Evolutionary conservation across 2,113 vertebrate genomes (phyloP).

Genomic region (Cinclus cinclus): DNA sequence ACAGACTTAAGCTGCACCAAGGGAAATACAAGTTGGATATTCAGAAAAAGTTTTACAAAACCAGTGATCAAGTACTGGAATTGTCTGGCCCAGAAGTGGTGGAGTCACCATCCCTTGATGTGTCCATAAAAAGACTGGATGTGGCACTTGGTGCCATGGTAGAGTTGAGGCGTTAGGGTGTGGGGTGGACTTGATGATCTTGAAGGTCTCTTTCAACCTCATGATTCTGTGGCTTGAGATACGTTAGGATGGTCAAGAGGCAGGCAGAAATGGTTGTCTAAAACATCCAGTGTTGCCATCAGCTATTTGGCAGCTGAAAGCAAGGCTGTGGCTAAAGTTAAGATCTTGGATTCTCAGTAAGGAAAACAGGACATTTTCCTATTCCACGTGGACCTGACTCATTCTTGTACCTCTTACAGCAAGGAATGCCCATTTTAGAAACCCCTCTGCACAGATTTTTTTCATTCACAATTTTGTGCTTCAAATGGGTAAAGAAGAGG

Average conservation of each 20-base stretch:
- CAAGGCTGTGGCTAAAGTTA: background rate
- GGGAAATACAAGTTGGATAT: background rate
- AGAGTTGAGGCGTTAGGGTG: too few species aligned
- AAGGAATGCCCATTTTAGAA: background rate
- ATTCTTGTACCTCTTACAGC: background rate
- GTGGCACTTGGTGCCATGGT: fast-evolving
- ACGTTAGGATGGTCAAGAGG: background rate
- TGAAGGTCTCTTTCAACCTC: too few species aligned
- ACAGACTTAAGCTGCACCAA: background rate
- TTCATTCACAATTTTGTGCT: background rate
- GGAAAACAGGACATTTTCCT: background rate
- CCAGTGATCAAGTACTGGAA: background rate
- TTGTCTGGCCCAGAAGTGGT: too few species aligned
- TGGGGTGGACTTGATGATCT: background rate
- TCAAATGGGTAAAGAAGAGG: background rate
- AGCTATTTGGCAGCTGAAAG: background rate
- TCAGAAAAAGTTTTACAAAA: background rate
- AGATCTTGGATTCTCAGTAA: background rate
- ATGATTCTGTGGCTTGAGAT: background rate
- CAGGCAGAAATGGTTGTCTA: background rate
- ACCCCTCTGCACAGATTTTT: background rate
- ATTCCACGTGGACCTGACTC: background rate
- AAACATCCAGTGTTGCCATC: background rate
- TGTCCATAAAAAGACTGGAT: background rate
- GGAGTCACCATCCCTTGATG: background rate